phyloP scores from a whole-genome alignment of 1,140 invertebrate genomes.

The Drosophila pruinosa region DNA sequence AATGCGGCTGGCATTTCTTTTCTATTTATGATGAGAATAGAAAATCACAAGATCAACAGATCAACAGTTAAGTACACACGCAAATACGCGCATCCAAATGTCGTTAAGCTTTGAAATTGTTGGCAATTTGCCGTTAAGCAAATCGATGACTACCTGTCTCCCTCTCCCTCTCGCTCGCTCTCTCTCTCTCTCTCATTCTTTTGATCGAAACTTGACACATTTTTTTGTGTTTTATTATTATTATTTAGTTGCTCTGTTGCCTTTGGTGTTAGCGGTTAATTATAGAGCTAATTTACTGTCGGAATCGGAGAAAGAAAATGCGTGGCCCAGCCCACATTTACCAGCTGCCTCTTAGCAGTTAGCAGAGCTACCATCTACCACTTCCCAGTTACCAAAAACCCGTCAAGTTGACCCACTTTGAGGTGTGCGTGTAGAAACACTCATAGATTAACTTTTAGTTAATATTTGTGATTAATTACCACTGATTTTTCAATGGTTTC shows the following conservation, averaged over 20 bases:
- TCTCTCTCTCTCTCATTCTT: too few species aligned
- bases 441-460: conserved; percentile 12
- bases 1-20: background rate
- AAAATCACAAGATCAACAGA: conserved; percentile 1
- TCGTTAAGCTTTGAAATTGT: conserved; percentile 6
- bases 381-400: conserved; percentile 8
- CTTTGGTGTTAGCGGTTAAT: conserved; percentile 47
- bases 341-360: background rate
- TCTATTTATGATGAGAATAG: conserved; percentile 10
- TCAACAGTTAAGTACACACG: conserved; percentile 6
- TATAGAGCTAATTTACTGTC: conserved; percentile 52
- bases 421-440: background rate
- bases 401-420: conserved; percentile 34
- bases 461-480: conserved; percentile 15
- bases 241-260: conserved; percentile 31
- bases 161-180: background rate
- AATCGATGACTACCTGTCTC: background rate
- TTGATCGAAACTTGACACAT: conserved; percentile 27
- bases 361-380: background rate
- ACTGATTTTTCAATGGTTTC: background rate
- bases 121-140: conserved; percentile 22
- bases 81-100: background rate
- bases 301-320: conserved; percentile 36
- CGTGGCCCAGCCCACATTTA: conserved; percentile 8
- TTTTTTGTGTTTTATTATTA: conserved; percentile 3